phyloP scores from a whole-genome alignment of 2,888 invertebrate species.

The Cryptosula pallasiana region DNA sequence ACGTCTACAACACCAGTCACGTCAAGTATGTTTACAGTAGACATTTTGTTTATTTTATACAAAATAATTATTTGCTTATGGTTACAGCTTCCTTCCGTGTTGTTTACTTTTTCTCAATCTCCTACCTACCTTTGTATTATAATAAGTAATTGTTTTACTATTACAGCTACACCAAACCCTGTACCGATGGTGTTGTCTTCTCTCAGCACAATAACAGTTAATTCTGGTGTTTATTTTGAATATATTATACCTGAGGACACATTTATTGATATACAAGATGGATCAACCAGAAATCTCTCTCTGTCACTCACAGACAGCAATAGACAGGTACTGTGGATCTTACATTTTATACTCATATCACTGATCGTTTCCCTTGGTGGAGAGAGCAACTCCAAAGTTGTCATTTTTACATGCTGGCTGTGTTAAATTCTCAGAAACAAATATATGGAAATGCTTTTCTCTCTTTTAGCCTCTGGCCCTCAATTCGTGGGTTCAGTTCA shows the following conservation, averaged over 20 bases:
- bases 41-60: too few relatives aligned
- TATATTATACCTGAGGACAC: slow-evolving; percentile 11
- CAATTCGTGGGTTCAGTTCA: slow-evolving; percentile 2
- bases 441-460: too few relatives aligned
- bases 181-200: neutral
- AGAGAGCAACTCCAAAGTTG: too few relatives aligned
- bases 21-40: too few relatives aligned
- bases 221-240: slow-evolving; percentile 23
- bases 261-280: slow-evolving; percentile 12
- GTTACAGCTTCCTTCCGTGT: too few relatives aligned
- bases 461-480: slow-evolving; percentile 6
- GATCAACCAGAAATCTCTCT: neutral
- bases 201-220: neutral
- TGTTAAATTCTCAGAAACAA: too few relatives aligned
- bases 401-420: too few relatives aligned
- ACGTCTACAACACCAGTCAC: neutral
- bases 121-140: too few relatives aligned
- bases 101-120: too few relatives aligned
- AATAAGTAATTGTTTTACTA: neutral
- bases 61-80: too few relatives aligned
- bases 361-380: too few relatives aligned
- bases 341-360: too few relatives aligned
- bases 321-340: neutral
- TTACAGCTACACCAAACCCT: slow-evolving; percentile 13
- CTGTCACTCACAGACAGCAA: neutral